Conservation (phyloP, 1,140 invertebrate species). For the Yoshiicerus persimilis region DNA sequence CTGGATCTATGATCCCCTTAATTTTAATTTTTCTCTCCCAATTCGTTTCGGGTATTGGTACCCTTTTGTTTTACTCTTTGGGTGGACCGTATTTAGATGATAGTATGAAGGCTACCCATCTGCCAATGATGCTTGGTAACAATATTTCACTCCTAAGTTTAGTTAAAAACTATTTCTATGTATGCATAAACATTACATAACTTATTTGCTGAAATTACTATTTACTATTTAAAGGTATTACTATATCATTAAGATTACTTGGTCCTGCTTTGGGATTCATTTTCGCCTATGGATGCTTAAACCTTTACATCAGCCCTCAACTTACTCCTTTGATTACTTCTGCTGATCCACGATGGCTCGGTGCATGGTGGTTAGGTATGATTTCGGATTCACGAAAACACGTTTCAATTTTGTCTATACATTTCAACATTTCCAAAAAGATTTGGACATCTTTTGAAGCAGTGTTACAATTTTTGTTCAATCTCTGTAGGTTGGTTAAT, state of each 20-base stretch:
- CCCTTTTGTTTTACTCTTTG: conserved; percentile 67
- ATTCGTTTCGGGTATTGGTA: conserved; percentile 70
- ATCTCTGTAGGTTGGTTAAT: conserved; percentile 67
- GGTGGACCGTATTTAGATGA: conserved; percentile 71
- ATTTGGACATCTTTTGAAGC: neutral
- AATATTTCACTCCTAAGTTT: neutral
- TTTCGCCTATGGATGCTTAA: conserved; percentile 68
- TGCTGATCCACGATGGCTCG: conserved; percentile 72
- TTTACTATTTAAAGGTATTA: conserved; percentile 47
- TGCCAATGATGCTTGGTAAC: conserved; percentile 63
- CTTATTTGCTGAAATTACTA: neutral
- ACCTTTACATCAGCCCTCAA: conserved; percentile 68
- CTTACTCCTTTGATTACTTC: conserved; percentile 68
- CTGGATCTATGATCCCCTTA: conserved; percentile 56
- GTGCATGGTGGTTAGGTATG: conserved; percentile 72
- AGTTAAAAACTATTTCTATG: neutral
- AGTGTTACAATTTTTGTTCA: neutral
- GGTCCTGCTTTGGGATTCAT: conserved; percentile 73
- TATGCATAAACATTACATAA: neutral
- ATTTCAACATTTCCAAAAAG: neutral
- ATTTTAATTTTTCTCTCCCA: conserved; percentile 68
- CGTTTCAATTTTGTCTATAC: too few relatives aligned
- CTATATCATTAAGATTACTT: conserved; percentile 62
- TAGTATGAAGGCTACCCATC: conserved; percentile 68
- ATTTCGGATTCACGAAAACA: too few relatives aligned